Percentiles rank a stretch among this genome's conserved stretches.
phyloP scores from a whole-genome alignment of 2,113 vertebrate genomes.

The Tachysurus fulvidraco region DNA sequence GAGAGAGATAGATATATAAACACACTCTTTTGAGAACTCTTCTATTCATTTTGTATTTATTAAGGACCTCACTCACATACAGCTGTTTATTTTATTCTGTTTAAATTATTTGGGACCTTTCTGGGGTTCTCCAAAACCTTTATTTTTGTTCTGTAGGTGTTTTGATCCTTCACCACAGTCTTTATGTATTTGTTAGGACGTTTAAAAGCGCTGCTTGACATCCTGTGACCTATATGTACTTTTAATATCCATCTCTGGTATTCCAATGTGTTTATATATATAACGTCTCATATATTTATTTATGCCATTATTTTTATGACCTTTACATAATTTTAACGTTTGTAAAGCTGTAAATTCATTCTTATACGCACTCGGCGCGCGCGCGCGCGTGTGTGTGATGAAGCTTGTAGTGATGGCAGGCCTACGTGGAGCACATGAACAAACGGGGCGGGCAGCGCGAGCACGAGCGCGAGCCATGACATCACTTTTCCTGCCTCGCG shows the following conservation, averaged over 20 bases:
- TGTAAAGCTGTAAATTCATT: not conserved
- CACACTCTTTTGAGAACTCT: not conserved
- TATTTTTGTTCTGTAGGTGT: too few relatives aligned
- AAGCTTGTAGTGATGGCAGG: constrained; percentile 43
- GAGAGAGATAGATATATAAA: too few relatives aligned
- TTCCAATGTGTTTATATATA: not conserved
- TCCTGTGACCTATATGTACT: not conserved
- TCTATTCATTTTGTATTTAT: too few relatives aligned
- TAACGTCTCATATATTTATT: not conserved
- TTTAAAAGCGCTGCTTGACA: not conserved
- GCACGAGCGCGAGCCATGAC: constrained; percentile 70
- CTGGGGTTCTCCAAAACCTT: too few relatives aligned
- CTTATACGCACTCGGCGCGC: not conserved
- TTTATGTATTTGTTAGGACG: too few relatives aligned
- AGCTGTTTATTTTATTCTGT: not conserved
- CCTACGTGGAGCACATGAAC: constrained; percentile 55
- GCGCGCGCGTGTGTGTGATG: not conserved
- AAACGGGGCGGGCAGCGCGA: constrained; percentile 65
- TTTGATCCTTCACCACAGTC: too few relatives aligned
- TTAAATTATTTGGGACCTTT: too few relatives aligned
- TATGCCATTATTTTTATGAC: not conserved
- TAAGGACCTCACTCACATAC: too few relatives aligned
- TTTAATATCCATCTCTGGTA: not conserved
- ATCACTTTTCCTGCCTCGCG: constrained; percentile 72
- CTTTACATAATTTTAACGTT: not conserved